A percentile compares a stretch with the other conserved stretches of the same genome.
Conservation (phyloP, 2,888 invertebrate genomes). For the Diloba caeruleocephala region DNA sequence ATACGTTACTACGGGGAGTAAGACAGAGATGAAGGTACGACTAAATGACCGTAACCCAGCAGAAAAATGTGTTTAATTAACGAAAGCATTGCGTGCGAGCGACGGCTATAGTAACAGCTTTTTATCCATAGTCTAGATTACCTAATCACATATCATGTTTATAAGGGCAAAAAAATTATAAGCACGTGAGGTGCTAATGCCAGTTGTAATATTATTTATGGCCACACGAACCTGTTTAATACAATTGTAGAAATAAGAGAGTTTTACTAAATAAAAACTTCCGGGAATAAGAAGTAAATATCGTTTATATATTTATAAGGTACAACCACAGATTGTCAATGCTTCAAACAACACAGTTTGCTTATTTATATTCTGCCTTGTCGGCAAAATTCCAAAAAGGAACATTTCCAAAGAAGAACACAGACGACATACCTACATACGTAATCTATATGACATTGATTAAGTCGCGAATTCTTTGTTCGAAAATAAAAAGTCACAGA, state of each 20-base stretch:
- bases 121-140: slow-evolving; percentile 38
- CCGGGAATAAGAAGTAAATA: too few relatives aligned
- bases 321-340: neutral
- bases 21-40: slow-evolving; percentile 45
- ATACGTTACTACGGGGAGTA: slow-evolving; percentile 26
- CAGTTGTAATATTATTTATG: neutral
- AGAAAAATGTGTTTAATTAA: slow-evolving; percentile 61
- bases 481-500: slow-evolving; percentile 24
- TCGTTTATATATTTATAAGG: slow-evolving; percentile 15
- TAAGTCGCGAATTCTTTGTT: slow-evolving; percentile 32
- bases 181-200: slow-evolving; percentile 4
- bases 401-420: slow-evolving; percentile 21
- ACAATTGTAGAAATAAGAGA: too few relatives aligned
- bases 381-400: slow-evolving; percentile 42
- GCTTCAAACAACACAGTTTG: slow-evolving; percentile 25
- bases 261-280: too few relatives aligned
- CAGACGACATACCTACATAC: slow-evolving; percentile 14
- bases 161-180: slow-evolving; percentile 20
- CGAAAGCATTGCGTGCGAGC: slow-evolving; percentile 56
- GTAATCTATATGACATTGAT: slow-evolving; percentile 13
- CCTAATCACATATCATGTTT: slow-evolving; percentile 35
- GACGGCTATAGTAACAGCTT: slow-evolving; percentile 36
- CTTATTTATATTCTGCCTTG: slow-evolving; percentile 29
- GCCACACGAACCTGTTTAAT: too few relatives aligned
- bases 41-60: slow-evolving; percentile 54